Evolutionary conservation across 2,797 vertebrate species (phyloP).

Genomic region (Naso thynnoides): DNA sequence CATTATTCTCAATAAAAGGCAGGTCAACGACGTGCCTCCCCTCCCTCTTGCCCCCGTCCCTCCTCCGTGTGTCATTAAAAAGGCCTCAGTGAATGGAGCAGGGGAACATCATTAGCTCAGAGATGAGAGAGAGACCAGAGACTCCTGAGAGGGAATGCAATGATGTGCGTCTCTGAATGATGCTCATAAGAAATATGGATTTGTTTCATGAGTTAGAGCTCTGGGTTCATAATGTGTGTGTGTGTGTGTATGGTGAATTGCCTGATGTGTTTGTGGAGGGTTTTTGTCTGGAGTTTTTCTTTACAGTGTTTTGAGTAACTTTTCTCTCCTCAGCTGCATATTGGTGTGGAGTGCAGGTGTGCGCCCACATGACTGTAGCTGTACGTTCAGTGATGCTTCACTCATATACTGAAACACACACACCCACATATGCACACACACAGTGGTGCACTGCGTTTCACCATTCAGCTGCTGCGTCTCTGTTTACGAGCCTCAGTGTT

Average conservation of each 20-base stretch:
- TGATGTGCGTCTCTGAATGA: slow-evolving; percentile 49
- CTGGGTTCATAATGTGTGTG: not conserved
- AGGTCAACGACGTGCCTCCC: slow-evolving; percentile 57
- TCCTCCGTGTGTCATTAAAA: slow-evolving; percentile 64
- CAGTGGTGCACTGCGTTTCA: not conserved
- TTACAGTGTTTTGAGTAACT: not conserved
- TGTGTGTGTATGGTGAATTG: not conserved
- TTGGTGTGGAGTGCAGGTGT: slow-evolving; percentile 10
- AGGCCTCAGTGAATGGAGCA: slow-evolving; percentile 32
- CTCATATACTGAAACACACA: not conserved
- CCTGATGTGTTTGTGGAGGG: slow-evolving; percentile 14
- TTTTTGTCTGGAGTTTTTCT: slow-evolving; percentile 30
- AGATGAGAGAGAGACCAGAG: slow-evolving; percentile 53
- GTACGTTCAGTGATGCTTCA: not conserved
- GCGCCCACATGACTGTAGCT: slow-evolving; percentile 8
- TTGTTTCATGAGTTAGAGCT: slow-evolving; percentile 26
- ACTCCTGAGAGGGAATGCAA: slow-evolving; percentile 57
- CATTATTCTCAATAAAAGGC: slow-evolving; percentile 79
- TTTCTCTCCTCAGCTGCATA: slow-evolving; percentile 1
- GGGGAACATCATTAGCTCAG: slow-evolving; percentile 65
- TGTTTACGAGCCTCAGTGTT: slow-evolving; percentile 41
- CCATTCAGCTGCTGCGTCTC: slow-evolving; percentile 33
- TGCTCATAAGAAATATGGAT: slow-evolving; percentile 33
- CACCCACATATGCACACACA: not conserved
- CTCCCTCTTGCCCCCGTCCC: slow-evolving; percentile 4